Evolutionary conservation across 2,888 invertebrate species (phyloP).

Genomic region (Eudasyphora cyanicolor): DNA sequence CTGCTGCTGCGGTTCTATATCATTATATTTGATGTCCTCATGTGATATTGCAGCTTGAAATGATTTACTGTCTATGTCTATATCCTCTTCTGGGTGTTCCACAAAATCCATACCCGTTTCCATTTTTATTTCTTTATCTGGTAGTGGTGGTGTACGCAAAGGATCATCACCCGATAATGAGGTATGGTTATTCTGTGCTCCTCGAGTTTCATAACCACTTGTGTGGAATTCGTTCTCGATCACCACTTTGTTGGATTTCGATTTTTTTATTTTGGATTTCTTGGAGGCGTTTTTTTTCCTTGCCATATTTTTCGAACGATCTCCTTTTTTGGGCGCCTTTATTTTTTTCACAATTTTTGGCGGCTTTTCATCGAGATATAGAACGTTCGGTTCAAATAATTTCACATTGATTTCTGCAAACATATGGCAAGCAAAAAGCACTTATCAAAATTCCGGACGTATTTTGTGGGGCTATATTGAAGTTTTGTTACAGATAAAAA

Average conservation of each 20-base stretch:
- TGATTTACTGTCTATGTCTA: neutral
- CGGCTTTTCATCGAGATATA: conserved; percentile 35
- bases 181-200: neutral
- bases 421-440: conserved; percentile 41
- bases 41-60: neutral
- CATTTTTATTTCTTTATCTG: neutral
- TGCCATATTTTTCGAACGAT: conserved; percentile 3
- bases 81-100: neutral
- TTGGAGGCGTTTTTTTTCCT: neutral
- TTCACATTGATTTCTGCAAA: conserved; percentile 30
- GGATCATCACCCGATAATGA: conserved; percentile 15
- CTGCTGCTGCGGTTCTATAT: neutral
- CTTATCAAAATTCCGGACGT: conserved; percentile 40
- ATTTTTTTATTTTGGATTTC: neutral
- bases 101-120: neutral
- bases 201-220: neutral
- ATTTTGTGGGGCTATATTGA: neutral
- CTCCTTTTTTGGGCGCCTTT: neutral
- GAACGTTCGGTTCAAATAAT: conserved; percentile 40
- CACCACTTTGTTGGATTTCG: neutral
- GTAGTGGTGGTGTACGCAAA: neutral
- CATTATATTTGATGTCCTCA: neutral
- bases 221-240: neutral
- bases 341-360: conserved; percentile 25
- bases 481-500: neutral